Evolutionary conservation across 2,888 invertebrate genomes (phyloP), one percentile per base, ranked within the genome.

Genomic region (Ormyrus thymus): DNA sequence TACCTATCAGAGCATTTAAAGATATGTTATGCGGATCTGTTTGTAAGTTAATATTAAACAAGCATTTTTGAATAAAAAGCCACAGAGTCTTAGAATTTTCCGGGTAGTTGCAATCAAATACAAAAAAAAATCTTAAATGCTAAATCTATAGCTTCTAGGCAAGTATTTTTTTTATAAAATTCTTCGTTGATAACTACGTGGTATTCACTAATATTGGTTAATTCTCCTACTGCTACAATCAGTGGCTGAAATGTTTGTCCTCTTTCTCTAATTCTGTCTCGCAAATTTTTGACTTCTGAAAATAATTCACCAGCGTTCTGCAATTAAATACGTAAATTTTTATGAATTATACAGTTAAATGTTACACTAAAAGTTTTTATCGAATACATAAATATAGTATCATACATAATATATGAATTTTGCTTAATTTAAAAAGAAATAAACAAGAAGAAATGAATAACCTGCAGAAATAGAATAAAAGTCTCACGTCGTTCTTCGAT

Each of bases 61-160:
- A 48, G 15, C 46, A 46, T 66, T 53, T 51, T 53, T 66, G 53
- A 3, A 66, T 45, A 53, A 66, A 66, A 7, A 66, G 43, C 66
- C 66, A 51, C 43, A 66, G 11, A 43, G 66, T 53, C 11, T 5
- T 29, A 29, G 66, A 53, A 48, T 53, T 53, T 29, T 66, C 51
- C 10, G 66, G 43, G 13, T 66, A 66, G n/a, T 53, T 53, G 43
- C 53, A 66, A 50, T 66, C 53, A 7, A 66, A 53, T 7, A 7
- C 66, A 43, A 66, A 66, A 59, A 58, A 48, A 69, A 8, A 56
- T 29, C 48, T 58, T 13, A 10, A 69, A 56, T 9, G 46, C 56
- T 56, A 69, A 56, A 2, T n/a, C 46, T 51, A 69, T 15, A 13
- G 56, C 58, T 13, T 48, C 48, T 46, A 69, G 46, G 10, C 55